Conservation (phyloP, 1,140 invertebrate genomes). For the Drosophila sucinea region DNA sequence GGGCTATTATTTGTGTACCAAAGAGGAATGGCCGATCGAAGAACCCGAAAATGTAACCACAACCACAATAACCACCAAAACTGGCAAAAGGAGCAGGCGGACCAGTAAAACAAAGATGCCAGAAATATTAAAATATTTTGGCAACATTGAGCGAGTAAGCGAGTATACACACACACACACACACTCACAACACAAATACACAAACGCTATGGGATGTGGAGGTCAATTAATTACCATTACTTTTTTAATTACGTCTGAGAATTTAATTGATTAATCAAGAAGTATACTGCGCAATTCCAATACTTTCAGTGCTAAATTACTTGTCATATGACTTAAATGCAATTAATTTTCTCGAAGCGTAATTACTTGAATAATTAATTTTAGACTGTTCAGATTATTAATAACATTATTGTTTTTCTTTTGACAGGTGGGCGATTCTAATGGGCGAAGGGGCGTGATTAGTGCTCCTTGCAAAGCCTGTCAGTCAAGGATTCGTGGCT, state of each 20-base stretch:
- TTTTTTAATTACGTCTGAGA: neutral
- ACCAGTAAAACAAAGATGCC: constrained; percentile 27
- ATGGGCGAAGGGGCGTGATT: constrained; percentile 23
- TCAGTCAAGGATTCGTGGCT: constrained; percentile 29
- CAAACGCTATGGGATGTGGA: neutral
- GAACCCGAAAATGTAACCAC: neutral
- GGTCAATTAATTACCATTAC: constrained; percentile 3
- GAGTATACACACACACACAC: neutral
- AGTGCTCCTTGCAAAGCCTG: constrained; percentile 43
- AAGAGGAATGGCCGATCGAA: neutral
- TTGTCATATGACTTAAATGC: neutral
- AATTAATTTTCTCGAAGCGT: neutral
- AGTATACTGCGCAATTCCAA: neutral
- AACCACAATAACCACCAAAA: neutral
- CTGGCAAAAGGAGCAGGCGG: neutral
- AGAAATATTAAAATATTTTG: constrained; percentile 35
- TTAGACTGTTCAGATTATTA: neutral
- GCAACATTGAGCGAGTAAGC: constrained; percentile 37
- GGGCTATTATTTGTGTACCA: neutral
- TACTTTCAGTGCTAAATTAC: neutral
- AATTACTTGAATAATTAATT: neutral
- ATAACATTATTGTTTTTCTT: neutral
- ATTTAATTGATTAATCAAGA: neutral
- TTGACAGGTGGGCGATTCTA: constrained; percentile 12
- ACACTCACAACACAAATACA: neutral